phyloP scores from a whole-genome alignment of 2,113 vertebrate species.

The Dipodomys merriami region DNA sequence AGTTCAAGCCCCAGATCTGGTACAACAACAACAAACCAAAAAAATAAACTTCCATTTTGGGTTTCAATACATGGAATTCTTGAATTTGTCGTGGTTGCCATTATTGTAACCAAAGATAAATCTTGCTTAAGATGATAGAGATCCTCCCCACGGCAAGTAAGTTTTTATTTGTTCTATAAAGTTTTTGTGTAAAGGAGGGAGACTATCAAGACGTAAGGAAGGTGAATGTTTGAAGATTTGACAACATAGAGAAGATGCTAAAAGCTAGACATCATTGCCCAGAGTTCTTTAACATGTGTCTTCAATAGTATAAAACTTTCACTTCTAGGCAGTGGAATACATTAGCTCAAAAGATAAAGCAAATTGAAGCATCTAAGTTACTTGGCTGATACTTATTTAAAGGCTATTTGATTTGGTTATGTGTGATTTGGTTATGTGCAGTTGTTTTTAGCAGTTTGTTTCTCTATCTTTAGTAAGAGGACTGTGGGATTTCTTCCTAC shows the following conservation, averaged over 20 bases:
- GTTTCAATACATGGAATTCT: constrained; percentile 1
- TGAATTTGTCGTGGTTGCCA: constrained; percentile 45
- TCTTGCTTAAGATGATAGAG: neutral
- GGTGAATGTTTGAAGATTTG: neutral
- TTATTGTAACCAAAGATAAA: constrained; percentile 7
- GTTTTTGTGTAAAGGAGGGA: neutral
- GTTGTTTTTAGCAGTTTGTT: neutral
- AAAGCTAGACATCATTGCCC: neutral
- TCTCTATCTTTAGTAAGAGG: neutral
- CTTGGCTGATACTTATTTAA: neutral
- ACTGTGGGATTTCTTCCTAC: neutral
- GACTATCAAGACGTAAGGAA: neutral
- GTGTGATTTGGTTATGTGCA: neutral
- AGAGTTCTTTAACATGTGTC: neutral
- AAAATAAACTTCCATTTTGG: constrained; percentile 27
- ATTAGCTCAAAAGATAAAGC: constrained; percentile 10
- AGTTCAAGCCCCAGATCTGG: neutral
- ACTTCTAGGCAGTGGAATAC: neutral
- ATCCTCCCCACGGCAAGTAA: neutral
- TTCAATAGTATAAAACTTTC: neutral
- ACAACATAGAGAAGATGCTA: neutral
- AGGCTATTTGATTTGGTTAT: neutral
- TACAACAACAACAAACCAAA: too few relatives aligned
- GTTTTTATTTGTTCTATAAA: neutral
- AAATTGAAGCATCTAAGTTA: constrained; percentile 6